Percentiles rank a stretch among this genome's conserved stretches.
These are phyloP conservation scores for Pseudomyrmex pallidus DNA, from an alignment of 1,140 invertebrate species.

Conservation along the genomic window DNA sequence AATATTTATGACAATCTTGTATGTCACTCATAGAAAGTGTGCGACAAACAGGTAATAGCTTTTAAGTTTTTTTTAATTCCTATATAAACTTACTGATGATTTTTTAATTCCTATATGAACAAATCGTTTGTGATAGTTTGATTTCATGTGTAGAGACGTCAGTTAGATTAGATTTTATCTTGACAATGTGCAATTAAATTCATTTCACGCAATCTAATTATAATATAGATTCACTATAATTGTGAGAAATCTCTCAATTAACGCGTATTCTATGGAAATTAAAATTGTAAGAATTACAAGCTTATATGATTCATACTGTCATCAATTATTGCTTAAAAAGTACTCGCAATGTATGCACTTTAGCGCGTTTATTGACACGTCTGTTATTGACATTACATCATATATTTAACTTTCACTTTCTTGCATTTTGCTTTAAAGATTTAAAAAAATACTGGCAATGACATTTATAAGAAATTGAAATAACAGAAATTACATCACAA, in stretches of 20 bases:
- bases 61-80: neutral
- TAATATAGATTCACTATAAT: neutral
- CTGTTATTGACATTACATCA: neutral
- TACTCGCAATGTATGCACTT: neutral
- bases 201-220: too few relatives aligned
- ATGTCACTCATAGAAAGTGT: neutral
- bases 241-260: too few relatives aligned
- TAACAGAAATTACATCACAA: neutral
- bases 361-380: neutral
- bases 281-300: too few relatives aligned
- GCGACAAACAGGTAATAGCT: neutral
- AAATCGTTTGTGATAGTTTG: too few relatives aligned
- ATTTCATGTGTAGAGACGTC: too few relatives aligned
- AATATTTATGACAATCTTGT: neutral
- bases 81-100: neutral
- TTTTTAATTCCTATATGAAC: neutral
- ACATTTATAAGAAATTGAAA: neutral
- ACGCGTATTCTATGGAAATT: too few relatives aligned
- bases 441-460: neutral
- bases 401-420: neutral
- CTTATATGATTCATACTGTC: neutral
- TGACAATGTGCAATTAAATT: too few relatives aligned
- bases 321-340: neutral
- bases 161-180: too few relatives aligned
- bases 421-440: neutral